phyloP scores from a whole-genome alignment of 2,888 invertebrate species.

The Ormia ochracea region DNA sequence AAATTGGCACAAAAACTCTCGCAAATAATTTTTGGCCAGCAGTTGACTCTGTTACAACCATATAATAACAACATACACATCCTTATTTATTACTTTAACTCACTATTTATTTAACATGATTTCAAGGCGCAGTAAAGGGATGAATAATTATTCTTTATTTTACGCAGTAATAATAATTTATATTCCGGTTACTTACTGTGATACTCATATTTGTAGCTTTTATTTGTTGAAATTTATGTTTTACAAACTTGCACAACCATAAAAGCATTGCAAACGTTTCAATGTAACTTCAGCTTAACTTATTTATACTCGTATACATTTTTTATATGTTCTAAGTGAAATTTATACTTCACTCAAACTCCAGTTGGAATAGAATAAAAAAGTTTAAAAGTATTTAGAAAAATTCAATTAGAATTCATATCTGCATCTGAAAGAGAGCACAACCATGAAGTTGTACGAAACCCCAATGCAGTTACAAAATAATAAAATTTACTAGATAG shows the following conservation, averaged over 20 bases:
- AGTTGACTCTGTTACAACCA: neutral
- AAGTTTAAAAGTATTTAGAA: conserved; percentile 8
- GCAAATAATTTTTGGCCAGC: conserved; percentile 9
- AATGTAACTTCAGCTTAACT: neutral
- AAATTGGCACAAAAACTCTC: conserved; percentile 11
- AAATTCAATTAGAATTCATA: neutral
- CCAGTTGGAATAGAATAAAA: conserved; percentile 47
- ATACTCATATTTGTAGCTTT: neutral
- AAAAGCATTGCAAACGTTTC: neutral
- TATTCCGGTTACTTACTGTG: neutral
- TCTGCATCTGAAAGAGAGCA: neutral
- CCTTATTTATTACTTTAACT: conserved; percentile 23
- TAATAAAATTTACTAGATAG: neutral
- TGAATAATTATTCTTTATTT: neutral
- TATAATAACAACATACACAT: conserved; percentile 29
- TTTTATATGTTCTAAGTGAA: neutral
- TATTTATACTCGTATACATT: neutral
- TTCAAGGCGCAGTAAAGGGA: neutral
- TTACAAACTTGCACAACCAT: conserved; percentile 23
- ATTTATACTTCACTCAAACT: conserved; percentile 9
- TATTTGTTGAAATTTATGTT: conserved; percentile 27
- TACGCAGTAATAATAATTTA: conserved; percentile 42
- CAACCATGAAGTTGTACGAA: neutral
- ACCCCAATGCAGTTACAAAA: neutral
- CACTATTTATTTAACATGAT: conserved; percentile 1